These are phyloP conservation scores for Schizopygopsis pylzovi DNA, from an alignment of 2,797 vertebrate species.

Conservation along the genomic window DNA sequence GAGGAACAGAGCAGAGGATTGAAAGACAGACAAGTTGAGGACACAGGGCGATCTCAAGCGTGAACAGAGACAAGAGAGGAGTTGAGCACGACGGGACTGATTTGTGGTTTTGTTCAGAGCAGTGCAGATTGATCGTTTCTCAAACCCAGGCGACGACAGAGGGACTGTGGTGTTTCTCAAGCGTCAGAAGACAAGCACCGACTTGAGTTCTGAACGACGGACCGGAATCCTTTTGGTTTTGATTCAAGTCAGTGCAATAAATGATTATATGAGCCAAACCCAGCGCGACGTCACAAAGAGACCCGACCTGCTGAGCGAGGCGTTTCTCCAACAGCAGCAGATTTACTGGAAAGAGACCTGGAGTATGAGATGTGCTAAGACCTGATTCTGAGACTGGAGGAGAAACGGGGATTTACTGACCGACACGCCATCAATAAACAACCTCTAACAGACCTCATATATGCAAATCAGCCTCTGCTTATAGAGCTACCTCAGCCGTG, in stretches of 20 bases:
- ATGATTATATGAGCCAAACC: conserved; percentile 31
- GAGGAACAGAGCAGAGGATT: too few relatives aligned
- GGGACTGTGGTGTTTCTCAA: not conserved
- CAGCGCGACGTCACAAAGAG: not conserved
- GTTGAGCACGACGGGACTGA: too few relatives aligned
- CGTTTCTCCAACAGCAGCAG: conserved; percentile 13
- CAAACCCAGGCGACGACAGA: too few relatives aligned
- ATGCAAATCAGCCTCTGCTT: not conserved
- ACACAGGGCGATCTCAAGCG: too few relatives aligned
- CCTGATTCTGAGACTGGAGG: conserved; percentile 10
- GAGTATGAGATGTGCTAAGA: conserved; percentile 13
- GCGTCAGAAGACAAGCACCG: conserved; percentile 13
- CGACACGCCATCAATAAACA: not conserved
- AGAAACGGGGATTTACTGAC: not conserved
- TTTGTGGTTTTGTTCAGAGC: too few relatives aligned
- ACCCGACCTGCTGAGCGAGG: not conserved
- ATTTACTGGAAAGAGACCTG: conserved; percentile 37
- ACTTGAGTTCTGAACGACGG: not conserved
- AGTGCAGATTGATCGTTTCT: too few relatives aligned
- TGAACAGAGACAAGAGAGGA: too few relatives aligned
- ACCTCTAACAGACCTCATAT: not conserved
- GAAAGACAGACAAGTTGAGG: too few relatives aligned
- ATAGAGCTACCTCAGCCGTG: not conserved
- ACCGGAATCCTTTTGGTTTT: not conserved
- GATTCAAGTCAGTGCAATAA: not conserved